These are phyloP conservation scores for Oncorhynchus keta DNA, from an alignment of 2,113 vertebrate genomes.

Conservation along the genomic window DNA sequence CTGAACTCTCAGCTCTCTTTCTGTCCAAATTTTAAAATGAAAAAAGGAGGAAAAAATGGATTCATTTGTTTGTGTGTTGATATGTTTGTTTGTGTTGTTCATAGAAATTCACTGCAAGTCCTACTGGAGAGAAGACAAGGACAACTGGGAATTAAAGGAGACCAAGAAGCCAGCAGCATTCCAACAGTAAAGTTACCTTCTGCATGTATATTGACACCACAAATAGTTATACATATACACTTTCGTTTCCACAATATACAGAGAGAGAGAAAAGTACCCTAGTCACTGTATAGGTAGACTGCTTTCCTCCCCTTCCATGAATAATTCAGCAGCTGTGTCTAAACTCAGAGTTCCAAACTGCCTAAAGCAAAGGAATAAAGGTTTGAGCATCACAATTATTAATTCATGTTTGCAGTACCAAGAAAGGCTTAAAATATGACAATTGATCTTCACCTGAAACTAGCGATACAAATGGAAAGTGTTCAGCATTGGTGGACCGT, in stretches of 20 bases:
- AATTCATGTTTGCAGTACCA: not conserved
- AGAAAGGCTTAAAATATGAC: not conserved
- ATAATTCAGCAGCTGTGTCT: not conserved
- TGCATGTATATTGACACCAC: not conserved
- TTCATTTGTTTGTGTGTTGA: not conserved
- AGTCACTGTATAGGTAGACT: not conserved
- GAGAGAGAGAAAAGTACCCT: not conserved
- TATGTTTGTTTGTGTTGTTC: conserved; percentile 39
- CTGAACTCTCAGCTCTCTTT: not conserved
- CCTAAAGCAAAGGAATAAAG: not conserved
- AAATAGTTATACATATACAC: conserved; percentile 6
- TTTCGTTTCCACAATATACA: not conserved
- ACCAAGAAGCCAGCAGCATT: conserved; percentile 78
- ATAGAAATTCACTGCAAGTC: conserved; percentile 81
- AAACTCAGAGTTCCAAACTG: not conserved
- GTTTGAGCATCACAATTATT: not conserved
- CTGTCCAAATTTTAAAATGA: not conserved
- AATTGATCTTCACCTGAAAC: not conserved
- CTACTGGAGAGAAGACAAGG: conserved; percentile 80
- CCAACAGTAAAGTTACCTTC: conserved; percentile 78
- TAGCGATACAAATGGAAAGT: not conserved
- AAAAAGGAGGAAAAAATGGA: no score
- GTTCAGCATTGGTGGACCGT: no score
- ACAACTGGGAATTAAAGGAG: conserved; percentile 75
- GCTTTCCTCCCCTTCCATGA: not conserved